Evolutionary conservation across 2,888 invertebrate species (phyloP), one percentile per base, ranked within the genome.

Genomic region (Itoplectis maculator): DNA sequence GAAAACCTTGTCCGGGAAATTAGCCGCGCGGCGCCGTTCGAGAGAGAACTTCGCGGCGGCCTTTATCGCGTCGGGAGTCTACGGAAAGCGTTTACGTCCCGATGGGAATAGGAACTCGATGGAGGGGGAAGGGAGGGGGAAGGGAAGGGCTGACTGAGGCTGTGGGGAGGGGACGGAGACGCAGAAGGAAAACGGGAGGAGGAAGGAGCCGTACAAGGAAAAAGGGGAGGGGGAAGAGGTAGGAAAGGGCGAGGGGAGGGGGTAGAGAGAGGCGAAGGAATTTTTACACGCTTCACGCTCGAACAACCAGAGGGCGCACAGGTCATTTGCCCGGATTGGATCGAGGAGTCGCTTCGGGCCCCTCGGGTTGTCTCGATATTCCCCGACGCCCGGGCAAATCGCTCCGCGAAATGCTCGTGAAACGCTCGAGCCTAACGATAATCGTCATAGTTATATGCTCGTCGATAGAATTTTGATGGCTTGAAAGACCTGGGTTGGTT

Each of bases 301-400:
- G 63, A 69, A 63, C 23, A 56, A 20, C 63, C 63, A 51, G 15
- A 78, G 37, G 35, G 54, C 20, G 47, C 65, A 40, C 73, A 56
- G 45, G 29, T 81, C 73, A 54, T 81, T 78, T 78, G 68, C 47
- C 45, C 54, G 45, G 68, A 81, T 77, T 61, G 66, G 35, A 77
- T 78, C 51, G 29, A n/a, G n/a, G 47, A 47, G 63, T 37, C n/a
- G n/a, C n/a, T n/a, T 54, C 13, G 23, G 23, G 20, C 54, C 42
- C 40, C 51, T 8, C 6, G 9, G 8, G 13, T n/a, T n/a, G 59
- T 45, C 37, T 45, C 42, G 4, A 54, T 42, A 79, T 61, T 73
- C 51, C 15, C 65, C 56, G 4, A 79, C 51, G 66, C 51, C 15
- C 65, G 47, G 4, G 40, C 49, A 56, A 40, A 59, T 49, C 5